Evolutionary conservation across 2,797 vertebrate species (phyloP).

Genomic region (Atherinosoma microstoma): DNA sequence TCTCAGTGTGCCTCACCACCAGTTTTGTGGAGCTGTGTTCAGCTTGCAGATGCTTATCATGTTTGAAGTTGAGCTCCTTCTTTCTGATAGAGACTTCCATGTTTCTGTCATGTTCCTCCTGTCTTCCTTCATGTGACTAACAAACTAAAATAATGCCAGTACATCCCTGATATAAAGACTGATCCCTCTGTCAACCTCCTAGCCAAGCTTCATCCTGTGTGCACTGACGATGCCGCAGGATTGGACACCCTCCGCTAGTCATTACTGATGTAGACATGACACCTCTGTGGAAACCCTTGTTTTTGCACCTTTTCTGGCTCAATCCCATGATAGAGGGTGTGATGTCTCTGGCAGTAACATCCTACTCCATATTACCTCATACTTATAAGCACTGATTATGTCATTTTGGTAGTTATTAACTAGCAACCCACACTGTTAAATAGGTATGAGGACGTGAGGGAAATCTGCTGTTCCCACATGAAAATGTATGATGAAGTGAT

Average conservation of each 20-base stretch:
- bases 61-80: not conserved
- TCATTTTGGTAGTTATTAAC: not conserved
- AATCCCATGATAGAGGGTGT: not conserved
- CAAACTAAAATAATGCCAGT: not conserved
- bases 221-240: not conserved
- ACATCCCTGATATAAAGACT: not conserved
- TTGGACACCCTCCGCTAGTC: not conserved
- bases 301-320: slow-evolving; percentile 5
- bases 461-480: not conserved
- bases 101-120: not conserved
- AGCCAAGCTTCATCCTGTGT: not conserved
- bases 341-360: not conserved
- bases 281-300: not conserved
- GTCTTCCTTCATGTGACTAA: not conserved
- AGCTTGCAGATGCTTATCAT: not conserved
- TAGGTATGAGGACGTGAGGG: not conserved
- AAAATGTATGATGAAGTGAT: not conserved
- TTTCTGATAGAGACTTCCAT: not conserved
- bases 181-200: not conserved
- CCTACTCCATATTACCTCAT: not conserved
- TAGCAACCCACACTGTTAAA: not conserved
- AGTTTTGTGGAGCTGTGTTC: not conserved
- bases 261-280: slow-evolving; percentile 1
- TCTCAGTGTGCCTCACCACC: not conserved
- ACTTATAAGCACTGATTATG: not conserved